Evolutionary conservation across 2,888 invertebrate genomes (phyloP), one percentile per base, ranked within the genome.

Genomic region (Nemapogon koenigi): DNA sequence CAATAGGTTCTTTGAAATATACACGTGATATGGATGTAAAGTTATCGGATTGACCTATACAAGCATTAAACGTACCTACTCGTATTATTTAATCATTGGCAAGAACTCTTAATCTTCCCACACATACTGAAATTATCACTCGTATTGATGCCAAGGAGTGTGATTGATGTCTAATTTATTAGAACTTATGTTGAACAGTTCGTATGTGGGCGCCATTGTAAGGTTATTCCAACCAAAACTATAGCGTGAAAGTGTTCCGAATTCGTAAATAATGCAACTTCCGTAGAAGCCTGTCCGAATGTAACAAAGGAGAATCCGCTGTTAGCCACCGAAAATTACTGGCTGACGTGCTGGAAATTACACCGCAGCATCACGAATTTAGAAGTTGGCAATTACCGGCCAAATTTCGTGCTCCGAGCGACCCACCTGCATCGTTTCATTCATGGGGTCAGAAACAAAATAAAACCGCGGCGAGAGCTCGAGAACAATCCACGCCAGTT

Each of bases 371-470:
- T 57, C 57, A 57, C 53, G 56, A 59, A 59, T 59, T 69, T 65
- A 60, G 66, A 59, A 59, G 55, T 56, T 55, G 62, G 58, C 65
- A 70, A 73, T 73, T 59, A 59, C 51, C 49, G 55, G 47, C 62
- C 57, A 65, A 69, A 68, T 63, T 59, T 53, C 55, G 53, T 54
- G 66, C 72, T 59, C 47, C 57, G 52, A 67, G 72, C 64, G 53
- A 60, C 59, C 55, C 76, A 78, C 76, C 76, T 76, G 76, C 71
- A 57, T 62, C 53, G 51, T 54, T 70, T 72, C 76, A 76, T 78
- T 78, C 76, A 78, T 73, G 67, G 61, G 66, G 59, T 53, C 59
- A 53, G 49, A 55, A n/a, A 53, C 51, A 52, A 56, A 63, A 61
- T 58, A 53, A 37, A 62, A 59, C 31, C 13, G 56, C 58, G 57